Evolutionary conservation across 2,888 invertebrate genomes (phyloP), one percentile per base, ranked within the genome.

Genomic region (Iselma pallidipennis): DNA sequence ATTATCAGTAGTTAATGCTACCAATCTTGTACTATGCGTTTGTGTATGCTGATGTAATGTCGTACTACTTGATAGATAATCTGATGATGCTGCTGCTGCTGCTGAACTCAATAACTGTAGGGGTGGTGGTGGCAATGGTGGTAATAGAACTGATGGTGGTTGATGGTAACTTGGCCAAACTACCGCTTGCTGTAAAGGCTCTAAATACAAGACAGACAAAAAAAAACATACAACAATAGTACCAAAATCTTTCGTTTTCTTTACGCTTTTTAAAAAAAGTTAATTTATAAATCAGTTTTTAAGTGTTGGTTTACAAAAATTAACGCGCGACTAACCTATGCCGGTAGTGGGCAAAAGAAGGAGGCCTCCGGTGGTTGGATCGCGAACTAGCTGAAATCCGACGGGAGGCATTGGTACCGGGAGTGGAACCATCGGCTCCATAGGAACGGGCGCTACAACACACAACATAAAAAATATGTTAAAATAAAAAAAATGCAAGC

Each of bases 321-420:
- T 28, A 25, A 52, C 42, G 16, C 25, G 49, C 25, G 45, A 86
- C 89, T 76, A 85, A 82, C 88, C 86, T 49, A 91, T 86, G 65
- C 74, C 73, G 53, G 92, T 87, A 33, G 92, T 86, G 49, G 93
- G 92, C 71, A 94, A 85, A 66, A 94, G 87, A 67, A 94, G 86
- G 64, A 94, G 85, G 71, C 93, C 93, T 49, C 95, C 94, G 3
- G 92, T 91, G 21, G 90, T 86, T 28, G 94, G 92, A 79, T 95
- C 95, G 66, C 95, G 87, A 54, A 93, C 91, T 76, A 95, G 85
- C 82, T 95, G 95, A 82, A 91, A 92, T 61, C 94, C 94, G 61
- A 92, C 89, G 61, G 90, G 91, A 77, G 84, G 89, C 83, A 82
- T 87, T 78, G 85, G 90, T 85, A 88, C 85, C 67, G 91, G 88